phyloP scores from a whole-genome alignment of 37 sponge, comb jelly and placozoan genomes.

The Halisarca cf. caerulea region DNA sequence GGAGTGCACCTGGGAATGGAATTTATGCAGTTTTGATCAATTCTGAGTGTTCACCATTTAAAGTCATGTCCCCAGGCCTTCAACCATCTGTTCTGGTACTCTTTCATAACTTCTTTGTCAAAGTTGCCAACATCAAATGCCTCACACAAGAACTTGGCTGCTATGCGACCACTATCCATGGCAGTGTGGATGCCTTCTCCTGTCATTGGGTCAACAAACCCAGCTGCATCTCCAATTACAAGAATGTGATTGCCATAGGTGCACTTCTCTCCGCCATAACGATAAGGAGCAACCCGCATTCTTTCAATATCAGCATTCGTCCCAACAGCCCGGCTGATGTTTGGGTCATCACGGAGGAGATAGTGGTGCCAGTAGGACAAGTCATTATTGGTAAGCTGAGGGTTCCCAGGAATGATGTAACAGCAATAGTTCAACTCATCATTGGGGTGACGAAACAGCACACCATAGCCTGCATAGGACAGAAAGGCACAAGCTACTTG shows the following conservation, averaged over 20 bases:
- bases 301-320: slow-evolving; percentile 42
- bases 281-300: slow-evolving; percentile 50
- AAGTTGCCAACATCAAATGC: slow-evolving; percentile 66
- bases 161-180: slow-evolving; percentile 53
- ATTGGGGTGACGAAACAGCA: slow-evolving; percentile 48
- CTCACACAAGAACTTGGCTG: slow-evolving; percentile 54
- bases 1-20: no score
- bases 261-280: slow-evolving; percentile 53
- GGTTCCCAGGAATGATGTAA: slow-evolving; percentile 72
- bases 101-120: slow-evolving; percentile 52
- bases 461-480: slow-evolving; percentile 59
- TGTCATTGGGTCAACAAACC: slow-evolving; percentile 66
- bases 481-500: no score
- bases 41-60: slow-evolving; percentile 59
- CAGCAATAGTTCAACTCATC: slow-evolving; percentile 56
- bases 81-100: slow-evolving; percentile 73
- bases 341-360: slow-evolving; percentile 48
- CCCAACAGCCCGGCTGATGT: slow-evolving; percentile 53
- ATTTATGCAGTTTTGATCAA: no score
- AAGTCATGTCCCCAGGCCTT: slow-evolving; percentile 59
- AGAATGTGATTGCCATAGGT: slow-evolving; percentile 61
- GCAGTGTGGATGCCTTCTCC: slow-evolving; percentile 71
- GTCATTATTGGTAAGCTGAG: slow-evolving; percentile 41
- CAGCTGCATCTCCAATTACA: slow-evolving; percentile 72
- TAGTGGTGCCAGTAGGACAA: slow-evolving; percentile 60